Conservation (phyloP, 2,888 invertebrate genomes). For the Machimus atricapillus region DNA sequence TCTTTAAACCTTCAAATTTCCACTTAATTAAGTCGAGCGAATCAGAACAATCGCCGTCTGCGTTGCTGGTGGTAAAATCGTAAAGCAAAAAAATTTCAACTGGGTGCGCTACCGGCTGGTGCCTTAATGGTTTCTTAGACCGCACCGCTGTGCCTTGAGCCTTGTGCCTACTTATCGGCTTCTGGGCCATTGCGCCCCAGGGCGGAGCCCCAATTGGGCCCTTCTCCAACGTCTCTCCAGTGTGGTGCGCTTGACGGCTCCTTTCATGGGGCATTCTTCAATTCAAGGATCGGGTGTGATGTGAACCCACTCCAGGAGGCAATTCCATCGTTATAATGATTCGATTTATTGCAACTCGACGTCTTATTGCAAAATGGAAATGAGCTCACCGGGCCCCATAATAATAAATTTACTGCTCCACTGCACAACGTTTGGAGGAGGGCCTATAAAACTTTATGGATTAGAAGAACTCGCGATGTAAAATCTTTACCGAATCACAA, state of each 20-base stretch:
- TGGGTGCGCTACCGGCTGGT: not conserved
- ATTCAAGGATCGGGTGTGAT: not conserved
- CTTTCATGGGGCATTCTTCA: not conserved
- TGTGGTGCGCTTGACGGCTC: not conserved
- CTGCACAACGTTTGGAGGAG: not conserved
- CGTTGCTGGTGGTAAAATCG: not conserved
- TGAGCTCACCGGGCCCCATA: not conserved
- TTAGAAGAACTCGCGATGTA: not conserved
- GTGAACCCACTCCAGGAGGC: not conserved
- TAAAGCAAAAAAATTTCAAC: not conserved
- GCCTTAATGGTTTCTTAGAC: constrained; percentile 1
- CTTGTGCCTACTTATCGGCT: constrained; percentile 8
- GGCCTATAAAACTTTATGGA: constrained; percentile 15
- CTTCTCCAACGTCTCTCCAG: not conserved
- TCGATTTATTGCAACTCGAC: constrained; percentile 15
- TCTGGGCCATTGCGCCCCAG: not conserved
- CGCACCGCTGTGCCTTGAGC: not conserved
- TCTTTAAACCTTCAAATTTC: not conserved
- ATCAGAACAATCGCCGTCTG: not conserved
- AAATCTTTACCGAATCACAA: not conserved
- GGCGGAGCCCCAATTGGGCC: not conserved
- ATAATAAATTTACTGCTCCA: constrained; percentile 8
- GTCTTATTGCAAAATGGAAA: constrained; percentile 27
- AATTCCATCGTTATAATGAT: constrained; percentile 2
- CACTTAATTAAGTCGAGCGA: constrained; percentile 10